Conservation (phyloP, 2,888 invertebrate species). For the Seladonia tumulorum region DNA sequence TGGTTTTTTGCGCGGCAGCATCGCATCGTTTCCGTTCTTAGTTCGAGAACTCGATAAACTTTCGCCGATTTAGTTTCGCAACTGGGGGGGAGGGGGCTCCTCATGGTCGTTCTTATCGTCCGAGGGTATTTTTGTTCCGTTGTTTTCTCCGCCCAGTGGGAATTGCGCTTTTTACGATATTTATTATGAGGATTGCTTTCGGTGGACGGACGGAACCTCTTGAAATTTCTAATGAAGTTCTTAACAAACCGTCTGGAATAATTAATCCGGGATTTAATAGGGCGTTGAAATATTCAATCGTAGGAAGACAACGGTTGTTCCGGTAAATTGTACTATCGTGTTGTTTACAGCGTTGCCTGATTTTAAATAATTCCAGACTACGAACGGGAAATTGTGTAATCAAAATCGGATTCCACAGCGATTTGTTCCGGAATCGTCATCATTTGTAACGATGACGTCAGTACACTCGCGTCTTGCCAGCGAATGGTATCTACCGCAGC, state of each 20-base stretch:
- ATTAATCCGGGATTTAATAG: background rate
- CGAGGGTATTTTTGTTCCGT: conserved; percentile 13
- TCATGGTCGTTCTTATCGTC: conserved; percentile 42
- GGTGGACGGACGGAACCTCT: background rate
- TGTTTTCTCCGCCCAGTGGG: conserved; percentile 5
- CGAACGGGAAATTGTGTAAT: background rate
- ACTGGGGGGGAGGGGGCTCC: background rate
- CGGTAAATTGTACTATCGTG: background rate
- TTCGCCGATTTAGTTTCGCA: conserved; percentile 40
- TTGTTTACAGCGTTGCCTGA: background rate
- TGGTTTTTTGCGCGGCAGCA: conserved; percentile 3
- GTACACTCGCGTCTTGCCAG: background rate
- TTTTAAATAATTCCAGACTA: background rate
- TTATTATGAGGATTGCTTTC: background rate
- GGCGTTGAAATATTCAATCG: background rate
- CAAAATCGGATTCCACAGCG: background rate
- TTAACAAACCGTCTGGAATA: background rate
- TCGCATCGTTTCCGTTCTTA: conserved; percentile 41
- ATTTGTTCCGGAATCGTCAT: background rate
- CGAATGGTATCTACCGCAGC: no score
- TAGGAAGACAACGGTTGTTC: background rate
- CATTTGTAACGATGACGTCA: no score
- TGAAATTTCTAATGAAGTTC: background rate
- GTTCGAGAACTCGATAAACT: conserved; percentile 50
- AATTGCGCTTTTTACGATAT: conserved; percentile 13